Evolutionary conservation across 2,113 vertebrate species (phyloP).

Genomic region (Eonycteris spelaea): DNA sequence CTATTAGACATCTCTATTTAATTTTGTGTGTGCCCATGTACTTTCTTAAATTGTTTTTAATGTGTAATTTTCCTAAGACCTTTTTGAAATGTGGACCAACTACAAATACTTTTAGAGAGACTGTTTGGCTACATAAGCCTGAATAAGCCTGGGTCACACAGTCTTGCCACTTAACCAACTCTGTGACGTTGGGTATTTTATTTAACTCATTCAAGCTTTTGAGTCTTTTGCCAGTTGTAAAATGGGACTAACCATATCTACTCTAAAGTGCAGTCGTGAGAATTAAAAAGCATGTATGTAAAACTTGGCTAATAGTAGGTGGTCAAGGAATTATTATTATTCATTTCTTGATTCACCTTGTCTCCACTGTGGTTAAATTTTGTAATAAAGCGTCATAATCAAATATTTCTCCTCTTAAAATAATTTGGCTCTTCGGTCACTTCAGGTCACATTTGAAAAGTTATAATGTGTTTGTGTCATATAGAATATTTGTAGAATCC

Average conservation of each 20-base stretch:
- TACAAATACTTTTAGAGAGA: not conserved
- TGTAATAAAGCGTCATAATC: not conserved
- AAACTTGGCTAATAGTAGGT: not conserved
- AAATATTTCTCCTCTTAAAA: slow-evolving; percentile 8
- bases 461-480: not conserved
- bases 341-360: not conserved
- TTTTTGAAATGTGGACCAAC: not conserved
- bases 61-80: not conserved
- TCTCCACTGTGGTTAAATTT: not conserved
- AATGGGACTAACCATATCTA: not conserved
- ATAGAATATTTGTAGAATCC: not conserved
- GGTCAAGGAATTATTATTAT: not conserved
- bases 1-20: not conserved
- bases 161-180: not conserved
- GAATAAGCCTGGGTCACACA: not conserved
- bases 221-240: not conserved
- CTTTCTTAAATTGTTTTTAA: not conserved
- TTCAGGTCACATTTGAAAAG: not conserved
- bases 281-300: not conserved
- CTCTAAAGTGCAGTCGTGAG: not conserved
- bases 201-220: not conserved
- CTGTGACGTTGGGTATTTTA: not conserved
- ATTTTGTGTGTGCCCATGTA: not conserved
- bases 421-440: not conserved
- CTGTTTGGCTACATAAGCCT: not conserved